Percentiles rank a stretch among this genome's conserved stretches.
phyloP scores from a whole-genome alignment of 2,888 invertebrate species.

The Agonum fuliginosum region DNA sequence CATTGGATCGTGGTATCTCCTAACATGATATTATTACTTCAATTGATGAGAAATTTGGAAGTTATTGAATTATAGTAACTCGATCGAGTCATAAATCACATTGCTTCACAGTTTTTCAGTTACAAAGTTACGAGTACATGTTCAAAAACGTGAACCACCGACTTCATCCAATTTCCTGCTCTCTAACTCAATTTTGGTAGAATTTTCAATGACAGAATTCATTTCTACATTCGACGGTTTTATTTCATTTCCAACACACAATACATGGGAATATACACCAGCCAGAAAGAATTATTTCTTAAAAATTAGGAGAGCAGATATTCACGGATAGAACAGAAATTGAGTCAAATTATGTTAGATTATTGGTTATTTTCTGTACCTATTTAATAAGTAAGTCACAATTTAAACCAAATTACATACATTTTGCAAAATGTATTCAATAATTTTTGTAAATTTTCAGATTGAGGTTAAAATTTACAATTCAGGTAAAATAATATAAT shows the following conservation, averaged over 20 bases:
- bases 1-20: not conserved
- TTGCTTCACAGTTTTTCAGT: constrained; percentile 35
- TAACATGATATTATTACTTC: not conserved
- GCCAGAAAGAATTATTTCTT: not conserved
- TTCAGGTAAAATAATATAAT: too few relatives aligned
- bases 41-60: constrained; percentile 2
- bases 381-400: too few relatives aligned
- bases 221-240: constrained; percentile 26
- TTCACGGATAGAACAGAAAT: too few relatives aligned
- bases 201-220: constrained; percentile 37
- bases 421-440: too few relatives aligned
- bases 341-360: too few relatives aligned
- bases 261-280: not conserved
- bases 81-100: constrained; percentile 31
- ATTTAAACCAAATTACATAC: too few relatives aligned
- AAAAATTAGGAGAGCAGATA: too few relatives aligned
- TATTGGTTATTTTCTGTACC: too few relatives aligned
- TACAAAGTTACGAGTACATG: constrained; percentile 16
- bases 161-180: constrained; percentile 30
- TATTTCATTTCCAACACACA: not conserved
- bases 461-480: too few relatives aligned
- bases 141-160: constrained; percentile 7
- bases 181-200: constrained; percentile 37
- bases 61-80: constrained; percentile 21
- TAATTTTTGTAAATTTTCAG: too few relatives aligned